Evolutionary conservation across 2,797 vertebrate species (phyloP).

Genomic region (Mus spretus): DNA sequence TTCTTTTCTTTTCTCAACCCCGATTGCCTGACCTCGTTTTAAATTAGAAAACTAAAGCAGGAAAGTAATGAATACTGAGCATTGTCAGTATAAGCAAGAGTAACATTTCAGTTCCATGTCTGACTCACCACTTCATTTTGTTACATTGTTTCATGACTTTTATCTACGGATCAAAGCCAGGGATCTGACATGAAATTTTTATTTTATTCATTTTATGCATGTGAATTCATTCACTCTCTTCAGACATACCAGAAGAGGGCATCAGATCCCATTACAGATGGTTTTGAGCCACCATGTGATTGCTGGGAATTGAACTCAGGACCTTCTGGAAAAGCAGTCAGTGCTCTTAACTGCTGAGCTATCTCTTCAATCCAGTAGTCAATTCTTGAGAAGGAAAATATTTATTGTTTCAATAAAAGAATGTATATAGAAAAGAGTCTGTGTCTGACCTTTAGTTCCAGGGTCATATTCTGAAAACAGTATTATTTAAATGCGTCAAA

Average conservation of each 20-base stretch:
- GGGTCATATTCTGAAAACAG: slow-evolving; percentile 1
- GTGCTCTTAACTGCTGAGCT: no score
- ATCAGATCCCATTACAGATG: no score
- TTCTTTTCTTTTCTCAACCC: neutral
- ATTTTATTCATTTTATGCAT: neutral
- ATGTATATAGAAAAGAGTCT: neutral
- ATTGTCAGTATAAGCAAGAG: neutral
- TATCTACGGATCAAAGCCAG: slow-evolving; percentile 35
- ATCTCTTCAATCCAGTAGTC: neutral
- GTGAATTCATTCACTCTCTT: no score
- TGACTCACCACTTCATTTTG: slow-evolving; percentile 14
- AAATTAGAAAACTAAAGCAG: slow-evolving; percentile 46
- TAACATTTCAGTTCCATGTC: slow-evolving; percentile 28
- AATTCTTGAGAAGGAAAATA: slow-evolving; percentile 52
- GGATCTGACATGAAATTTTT: neutral
- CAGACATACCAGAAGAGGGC: no score
- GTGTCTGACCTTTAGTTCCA: neutral
- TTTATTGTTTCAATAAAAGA: slow-evolving; percentile 38
- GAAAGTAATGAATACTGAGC: slow-evolving; percentile 12
- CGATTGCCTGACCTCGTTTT: neutral
- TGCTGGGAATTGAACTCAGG: no score
- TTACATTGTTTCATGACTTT: slow-evolving; percentile 29
- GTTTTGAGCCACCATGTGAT: no score
- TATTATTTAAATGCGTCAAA: slow-evolving; percentile 34
- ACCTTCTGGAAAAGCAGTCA: no score